Evolutionary conservation across 2,113 vertebrate genomes (phyloP).

Genomic region (Felis chaus): DNA sequence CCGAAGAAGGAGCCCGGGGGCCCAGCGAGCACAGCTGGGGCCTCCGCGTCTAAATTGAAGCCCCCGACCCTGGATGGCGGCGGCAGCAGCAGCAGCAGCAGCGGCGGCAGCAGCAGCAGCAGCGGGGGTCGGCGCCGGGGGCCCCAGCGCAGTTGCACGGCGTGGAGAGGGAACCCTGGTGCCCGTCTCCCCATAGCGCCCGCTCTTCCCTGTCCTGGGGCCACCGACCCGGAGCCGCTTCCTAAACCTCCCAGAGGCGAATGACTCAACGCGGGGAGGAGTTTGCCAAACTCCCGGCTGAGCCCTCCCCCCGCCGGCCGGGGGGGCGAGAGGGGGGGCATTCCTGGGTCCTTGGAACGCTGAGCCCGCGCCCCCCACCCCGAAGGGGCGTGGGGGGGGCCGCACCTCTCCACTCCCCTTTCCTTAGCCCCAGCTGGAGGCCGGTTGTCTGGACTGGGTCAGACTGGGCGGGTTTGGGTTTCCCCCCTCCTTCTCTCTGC

Average conservation of each 20-base stretch:
- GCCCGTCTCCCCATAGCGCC: slow-evolving; percentile 72
- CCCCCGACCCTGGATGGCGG: slow-evolving; percentile 81
- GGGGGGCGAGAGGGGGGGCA: slow-evolving; percentile 66
- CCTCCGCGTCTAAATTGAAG: slow-evolving; percentile 92
- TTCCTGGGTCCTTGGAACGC: slow-evolving; percentile 71
- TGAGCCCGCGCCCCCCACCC: slow-evolving; percentile 65
- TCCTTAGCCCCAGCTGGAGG: slow-evolving; percentile 65
- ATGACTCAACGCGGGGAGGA: slow-evolving; percentile 81
- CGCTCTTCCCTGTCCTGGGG: slow-evolving; percentile 78
- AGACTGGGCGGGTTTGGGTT: slow-evolving; percentile 68
- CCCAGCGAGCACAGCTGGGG: slow-evolving; percentile 88
- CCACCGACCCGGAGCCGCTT: slow-evolving; percentile 80
- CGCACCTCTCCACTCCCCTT: slow-evolving; percentile 48
- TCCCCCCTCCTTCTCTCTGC: slow-evolving; percentile 42
- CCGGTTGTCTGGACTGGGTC: slow-evolving; percentile 65
- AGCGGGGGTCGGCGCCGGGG: slow-evolving; percentile 36
- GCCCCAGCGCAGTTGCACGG: slow-evolving; percentile 49
- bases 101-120: slow-evolving; percentile 32
- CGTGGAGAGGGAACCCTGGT: slow-evolving; percentile 58
- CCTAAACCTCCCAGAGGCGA: slow-evolving; percentile 81
- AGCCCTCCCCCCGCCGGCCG: slow-evolving; percentile 71
- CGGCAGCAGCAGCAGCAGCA: slow-evolving; percentile 67
- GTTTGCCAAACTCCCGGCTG: slow-evolving; percentile 76
- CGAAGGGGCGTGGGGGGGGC: slow-evolving; percentile 59
- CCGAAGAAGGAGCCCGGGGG: slow-evolving; percentile 92